Base-by-base conservation (phyloP, 2,113 vertebrate genomes). In the Terrapene triunguis region DNA sequence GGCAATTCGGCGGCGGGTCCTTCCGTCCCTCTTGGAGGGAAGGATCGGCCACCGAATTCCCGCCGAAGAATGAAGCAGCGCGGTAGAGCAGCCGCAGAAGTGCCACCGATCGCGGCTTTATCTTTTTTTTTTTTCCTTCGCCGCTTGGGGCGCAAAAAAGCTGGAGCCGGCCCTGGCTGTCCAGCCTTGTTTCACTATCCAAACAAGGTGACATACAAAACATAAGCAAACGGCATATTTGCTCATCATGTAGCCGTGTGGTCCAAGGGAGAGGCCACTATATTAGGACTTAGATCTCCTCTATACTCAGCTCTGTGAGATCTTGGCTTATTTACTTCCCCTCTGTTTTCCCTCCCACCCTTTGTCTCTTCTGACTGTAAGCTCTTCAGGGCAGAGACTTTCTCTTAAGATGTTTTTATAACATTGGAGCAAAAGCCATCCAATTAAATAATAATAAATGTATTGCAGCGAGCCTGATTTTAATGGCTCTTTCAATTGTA, bases 241-340 rank as follows among this genome's bases (percentile, higher is more conserved):
- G 72, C 22, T 42, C 24, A 44, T 76, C 24, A 76, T 25, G 42
- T 24, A 44, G 72, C 42, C 10, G 3, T 57, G 32, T 88, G 32
- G 47, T 44, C 62, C 27, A 65, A 27, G 44, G 32, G 38, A 81
- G 94, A 65, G 65, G n/a, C 76, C 84, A 82, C 44, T 0, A 1
- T 44, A 57, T 38, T 85, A 16, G 35, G 82, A 78, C 59, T 72
- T 65, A 24, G 5, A 17, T 9, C 0, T 1, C 42, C 42, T 62
- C 84, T 48, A 21, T 12, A 84, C 81, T 55, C 17, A 0, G 0
- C 84, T 89, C 82, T n/a, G 53, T 48, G 51, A 86, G 85, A 88
- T 94, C 89, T 53, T 79, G 59, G 57, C 83, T 76, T 93, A 16
- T 38, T 92, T 42, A 9, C 6, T 69, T 90, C 91, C 89, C 89